phyloP scores from a whole-genome alignment of 2,888 invertebrate genomes.

The Lasioglossum zephyrum region DNA sequence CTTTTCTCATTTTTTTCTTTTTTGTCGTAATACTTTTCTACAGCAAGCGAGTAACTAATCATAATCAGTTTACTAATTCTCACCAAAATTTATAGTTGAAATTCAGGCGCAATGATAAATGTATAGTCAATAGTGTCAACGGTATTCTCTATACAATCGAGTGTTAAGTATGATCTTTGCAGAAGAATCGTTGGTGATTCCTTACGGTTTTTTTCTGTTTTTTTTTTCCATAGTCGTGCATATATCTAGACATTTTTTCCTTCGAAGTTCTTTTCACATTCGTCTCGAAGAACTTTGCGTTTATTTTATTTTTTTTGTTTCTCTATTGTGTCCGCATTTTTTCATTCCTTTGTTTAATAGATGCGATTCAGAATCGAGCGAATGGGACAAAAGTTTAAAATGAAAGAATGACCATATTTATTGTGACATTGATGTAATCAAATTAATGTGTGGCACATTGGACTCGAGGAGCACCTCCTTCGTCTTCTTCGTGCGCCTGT shows the following conservation, averaged over 20 bases:
- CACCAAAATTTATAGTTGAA: constrained; percentile 59
- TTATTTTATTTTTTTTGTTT: constrained; percentile 4
- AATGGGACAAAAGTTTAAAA: constrained; percentile 73
- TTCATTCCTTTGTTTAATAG: constrained; percentile 63
- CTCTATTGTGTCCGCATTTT: constrained; percentile 56
- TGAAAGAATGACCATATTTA: constrained; percentile 74
- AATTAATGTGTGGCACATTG: constrained; percentile 90
- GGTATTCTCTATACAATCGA: constrained; percentile 40
- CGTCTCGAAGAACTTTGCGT: constrained; percentile 36
- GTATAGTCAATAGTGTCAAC: constrained; percentile 39
- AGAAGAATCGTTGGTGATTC: constrained; percentile 39
- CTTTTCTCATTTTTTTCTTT: constrained; percentile 39
- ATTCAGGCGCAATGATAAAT: constrained; percentile 40
- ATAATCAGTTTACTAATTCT: constrained; percentile 50
- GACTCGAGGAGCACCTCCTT: constrained; percentile 90
- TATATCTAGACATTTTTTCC: constrained; percentile 46
- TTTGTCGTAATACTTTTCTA: constrained; percentile 52
- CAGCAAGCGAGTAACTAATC: constrained; percentile 60
- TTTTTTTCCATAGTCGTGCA: constrained; percentile 59
- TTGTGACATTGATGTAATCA: constrained; percentile 67
- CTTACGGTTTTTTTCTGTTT: background rate
- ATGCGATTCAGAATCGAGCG: constrained; percentile 67
- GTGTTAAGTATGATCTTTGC: constrained; percentile 44
- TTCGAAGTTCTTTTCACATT: constrained; percentile 44
- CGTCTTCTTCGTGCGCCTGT: constrained; percentile 92